Evolutionary conservation across 2,113 vertebrate species (phyloP).

Genomic region (Muntiacus muntjak): DNA sequence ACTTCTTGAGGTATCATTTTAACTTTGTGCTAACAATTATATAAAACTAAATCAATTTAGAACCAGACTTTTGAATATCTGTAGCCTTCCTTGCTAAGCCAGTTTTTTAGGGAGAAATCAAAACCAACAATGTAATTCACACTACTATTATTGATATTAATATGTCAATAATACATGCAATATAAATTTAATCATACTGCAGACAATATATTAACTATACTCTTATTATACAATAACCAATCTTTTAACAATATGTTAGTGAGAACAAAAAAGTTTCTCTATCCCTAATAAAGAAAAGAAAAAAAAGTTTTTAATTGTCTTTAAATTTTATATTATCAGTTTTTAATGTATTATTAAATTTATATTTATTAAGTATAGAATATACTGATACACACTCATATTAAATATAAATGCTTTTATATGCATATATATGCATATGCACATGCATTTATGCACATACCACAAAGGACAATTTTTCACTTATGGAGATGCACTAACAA

Average conservation of each 20-base stretch:
- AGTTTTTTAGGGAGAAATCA: neutral
- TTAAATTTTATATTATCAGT: neutral
- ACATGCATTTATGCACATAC: neutral
- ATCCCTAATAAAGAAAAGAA: neutral
- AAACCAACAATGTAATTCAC: neutral
- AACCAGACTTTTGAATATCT: neutral
- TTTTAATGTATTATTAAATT: neutral
- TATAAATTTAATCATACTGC: neutral
- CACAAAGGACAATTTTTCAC: neutral
- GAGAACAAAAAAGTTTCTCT: neutral
- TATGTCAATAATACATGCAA: neutral
- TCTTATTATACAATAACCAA: neutral
- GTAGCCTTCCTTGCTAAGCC: neutral
- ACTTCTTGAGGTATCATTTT: neutral
- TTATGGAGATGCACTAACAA: neutral
- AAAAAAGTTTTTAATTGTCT: neutral
- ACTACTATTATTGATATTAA: neutral
- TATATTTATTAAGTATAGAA: neutral
- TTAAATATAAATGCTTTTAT: neutral
- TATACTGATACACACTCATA: neutral
- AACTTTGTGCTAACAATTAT: neutral
- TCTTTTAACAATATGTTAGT: neutral
- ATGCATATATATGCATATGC: rapidly evolving
- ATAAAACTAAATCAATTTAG: neutral
- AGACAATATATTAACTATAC: neutral